Evolutionary conservation across 2,113 vertebrate genomes (phyloP).

Genomic region (Catharus minimus): DNA sequence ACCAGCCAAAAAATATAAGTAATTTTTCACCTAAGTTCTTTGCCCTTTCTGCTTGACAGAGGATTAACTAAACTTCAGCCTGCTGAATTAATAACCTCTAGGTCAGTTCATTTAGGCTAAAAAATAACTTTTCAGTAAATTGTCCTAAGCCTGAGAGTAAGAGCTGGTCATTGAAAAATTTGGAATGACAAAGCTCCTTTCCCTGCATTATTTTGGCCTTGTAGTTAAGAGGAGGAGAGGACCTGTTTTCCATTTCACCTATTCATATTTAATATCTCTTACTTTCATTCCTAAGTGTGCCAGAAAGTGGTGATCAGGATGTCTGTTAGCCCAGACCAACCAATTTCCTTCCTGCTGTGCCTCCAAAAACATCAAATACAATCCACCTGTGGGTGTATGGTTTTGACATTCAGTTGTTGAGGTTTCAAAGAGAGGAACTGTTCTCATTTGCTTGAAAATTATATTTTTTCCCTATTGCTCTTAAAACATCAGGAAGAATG

Average conservation of each 20-base stretch:
- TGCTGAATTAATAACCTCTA: background rate
- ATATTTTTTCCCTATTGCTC: background rate
- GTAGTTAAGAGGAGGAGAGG: background rate
- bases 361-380: background rate
- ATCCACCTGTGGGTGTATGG: background rate
- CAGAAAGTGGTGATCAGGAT: background rate
- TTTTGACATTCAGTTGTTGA: background rate
- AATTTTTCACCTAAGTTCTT: background rate
- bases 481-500: background rate
- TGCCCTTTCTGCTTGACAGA: background rate
- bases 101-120: background rate
- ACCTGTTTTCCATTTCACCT: background rate
- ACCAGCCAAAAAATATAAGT: background rate
- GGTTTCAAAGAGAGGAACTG: constrained; percentile 4
- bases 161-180: background rate
- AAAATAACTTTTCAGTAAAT: background rate
- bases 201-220: background rate
- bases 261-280: background rate
- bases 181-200: background rate
- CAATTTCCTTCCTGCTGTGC: constrained; percentile 31
- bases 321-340: background rate
- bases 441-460: background rate
- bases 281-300: background rate
- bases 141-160: background rate
- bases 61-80: background rate